These are phyloP conservation scores for Zalophus californianus DNA, from an alignment of 2,797 vertebrate species.

Conservation along the genomic window DNA sequence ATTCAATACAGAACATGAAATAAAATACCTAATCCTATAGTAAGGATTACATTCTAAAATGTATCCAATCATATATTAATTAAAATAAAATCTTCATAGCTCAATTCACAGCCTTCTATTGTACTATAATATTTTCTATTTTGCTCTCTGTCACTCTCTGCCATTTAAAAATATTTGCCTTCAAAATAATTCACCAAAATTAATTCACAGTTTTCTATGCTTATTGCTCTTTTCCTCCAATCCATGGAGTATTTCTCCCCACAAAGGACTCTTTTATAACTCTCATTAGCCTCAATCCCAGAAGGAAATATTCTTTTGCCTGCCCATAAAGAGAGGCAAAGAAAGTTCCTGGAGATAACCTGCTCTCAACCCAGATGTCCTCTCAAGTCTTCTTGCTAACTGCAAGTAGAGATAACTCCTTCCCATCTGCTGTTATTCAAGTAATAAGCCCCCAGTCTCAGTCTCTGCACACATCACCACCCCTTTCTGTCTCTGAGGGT, in stretches of 20 bases:
- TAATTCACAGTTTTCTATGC: background rate
- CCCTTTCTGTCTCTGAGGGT: background rate
- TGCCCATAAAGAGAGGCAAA: background rate
- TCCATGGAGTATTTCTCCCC: background rate
- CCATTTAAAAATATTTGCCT: background rate
- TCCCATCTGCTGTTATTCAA: too few species aligned
- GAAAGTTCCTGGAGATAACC: background rate
- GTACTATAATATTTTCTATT: background rate
- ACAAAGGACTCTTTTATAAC: background rate
- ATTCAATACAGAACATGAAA: background rate
- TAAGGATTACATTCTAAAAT: background rate
- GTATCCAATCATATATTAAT: background rate
- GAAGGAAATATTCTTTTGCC: background rate
- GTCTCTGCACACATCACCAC: fast-evolving
- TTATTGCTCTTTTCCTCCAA: background rate
- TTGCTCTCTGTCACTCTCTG: background rate
- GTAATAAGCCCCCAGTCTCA: background rate
- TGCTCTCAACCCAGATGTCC: background rate
- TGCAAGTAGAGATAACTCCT: too few species aligned
- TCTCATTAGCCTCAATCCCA: background rate
- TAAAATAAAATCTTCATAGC: background rate
- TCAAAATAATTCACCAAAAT: background rate
- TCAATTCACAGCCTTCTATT: background rate
- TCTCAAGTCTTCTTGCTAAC: background rate
- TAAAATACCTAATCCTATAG: background rate